Evolutionary conservation across 2,113 vertebrate species (phyloP).

Genomic region (Climacteris rufus): DNA sequence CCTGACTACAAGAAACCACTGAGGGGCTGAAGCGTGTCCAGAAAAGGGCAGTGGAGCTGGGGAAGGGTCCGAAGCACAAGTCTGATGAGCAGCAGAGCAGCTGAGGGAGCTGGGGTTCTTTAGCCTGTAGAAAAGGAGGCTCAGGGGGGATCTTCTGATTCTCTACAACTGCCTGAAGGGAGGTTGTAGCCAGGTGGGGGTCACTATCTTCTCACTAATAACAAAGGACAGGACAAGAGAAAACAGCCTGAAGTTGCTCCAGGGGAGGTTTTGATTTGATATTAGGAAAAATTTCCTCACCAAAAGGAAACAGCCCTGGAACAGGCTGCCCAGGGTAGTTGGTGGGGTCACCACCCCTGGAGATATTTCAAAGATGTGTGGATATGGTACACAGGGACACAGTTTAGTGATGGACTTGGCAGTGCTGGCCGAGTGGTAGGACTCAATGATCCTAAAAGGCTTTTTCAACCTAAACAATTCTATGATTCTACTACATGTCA

Average conservation of each 20-base stretch:
- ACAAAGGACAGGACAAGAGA: background rate
- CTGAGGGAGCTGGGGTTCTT: background rate
- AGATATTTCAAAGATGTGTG: background rate
- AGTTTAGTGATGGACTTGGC: background rate
- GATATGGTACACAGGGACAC: background rate
- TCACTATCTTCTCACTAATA: background rate
- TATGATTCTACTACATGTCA: background rate
- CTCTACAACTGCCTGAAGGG: background rate
- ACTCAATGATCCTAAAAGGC: background rate
- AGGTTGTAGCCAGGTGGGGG: background rate
- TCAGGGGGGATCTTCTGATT: accelerated
- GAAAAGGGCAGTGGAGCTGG: background rate
- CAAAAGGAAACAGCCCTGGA: background rate
- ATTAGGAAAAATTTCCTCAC: background rate
- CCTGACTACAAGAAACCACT: background rate
- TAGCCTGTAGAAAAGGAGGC: background rate
- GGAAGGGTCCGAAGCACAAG: background rate
- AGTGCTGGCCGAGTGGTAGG: background rate
- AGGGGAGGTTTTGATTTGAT: background rate
- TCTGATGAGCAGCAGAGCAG: background rate
- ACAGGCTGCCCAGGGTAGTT: background rate
- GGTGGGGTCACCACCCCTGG: too few relatives aligned
- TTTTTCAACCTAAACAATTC: background rate
- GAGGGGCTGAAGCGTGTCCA: background rate
- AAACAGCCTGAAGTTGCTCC: background rate